These are phyloP conservation scores for Charina bottae DNA, from an alignment of 2,113 vertebrate species.

Conservation along the genomic window DNA sequence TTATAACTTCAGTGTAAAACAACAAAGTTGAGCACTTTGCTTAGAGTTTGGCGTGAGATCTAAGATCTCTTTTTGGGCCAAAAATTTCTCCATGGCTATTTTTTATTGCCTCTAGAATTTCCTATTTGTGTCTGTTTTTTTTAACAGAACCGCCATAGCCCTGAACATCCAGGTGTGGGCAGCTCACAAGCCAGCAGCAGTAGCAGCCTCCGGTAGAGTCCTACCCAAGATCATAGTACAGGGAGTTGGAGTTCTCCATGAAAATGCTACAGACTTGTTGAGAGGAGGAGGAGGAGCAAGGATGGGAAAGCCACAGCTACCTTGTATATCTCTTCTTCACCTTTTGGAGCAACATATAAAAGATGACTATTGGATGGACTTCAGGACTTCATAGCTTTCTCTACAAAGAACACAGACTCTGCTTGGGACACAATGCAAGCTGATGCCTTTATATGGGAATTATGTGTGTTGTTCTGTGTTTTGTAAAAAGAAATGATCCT, in stretches of 20 bases:
- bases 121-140: slow-evolving; percentile 23
- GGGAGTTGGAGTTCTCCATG: not conserved
- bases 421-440: not conserved
- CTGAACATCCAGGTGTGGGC: slow-evolving; percentile 90
- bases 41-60: not conserved
- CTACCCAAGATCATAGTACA: not conserved
- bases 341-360: not conserved
- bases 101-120: not conserved
- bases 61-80: no score
- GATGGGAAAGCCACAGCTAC: not conserved
- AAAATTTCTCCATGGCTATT: not conserved
- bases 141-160: slow-evolving; percentile 92
- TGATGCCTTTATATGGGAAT: not conserved
- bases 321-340: not conserved
- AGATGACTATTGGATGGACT: not conserved
- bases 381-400: not conserved
- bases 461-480: not conserved
- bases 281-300: not conserved
- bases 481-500: slow-evolving; percentile 20
- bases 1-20: not conserved
- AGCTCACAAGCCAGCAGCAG: slow-evolving; percentile 93
- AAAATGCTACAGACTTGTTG: not conserved
- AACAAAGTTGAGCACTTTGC: not conserved
- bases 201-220: slow-evolving; percentile 89
- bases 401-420: not conserved